Evolutionary conservation across 1,140 invertebrate species (phyloP).

Genomic region (Popillia japonica): DNA sequence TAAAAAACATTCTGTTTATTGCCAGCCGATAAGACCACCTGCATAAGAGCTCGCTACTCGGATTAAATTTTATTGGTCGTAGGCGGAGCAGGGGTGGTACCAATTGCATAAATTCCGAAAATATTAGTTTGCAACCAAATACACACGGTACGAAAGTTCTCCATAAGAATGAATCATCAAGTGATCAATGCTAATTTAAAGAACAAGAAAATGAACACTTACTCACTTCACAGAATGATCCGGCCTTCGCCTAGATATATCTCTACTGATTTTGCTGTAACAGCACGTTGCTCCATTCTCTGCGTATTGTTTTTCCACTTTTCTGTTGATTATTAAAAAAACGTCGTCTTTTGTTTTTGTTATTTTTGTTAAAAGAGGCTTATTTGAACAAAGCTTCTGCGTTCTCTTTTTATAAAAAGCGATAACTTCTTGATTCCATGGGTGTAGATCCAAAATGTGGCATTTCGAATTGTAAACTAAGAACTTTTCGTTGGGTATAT

Average conservation of each 20-base stretch:
- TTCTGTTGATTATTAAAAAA: conserved; percentile 49
- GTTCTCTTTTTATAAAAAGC: conserved; percentile 45
- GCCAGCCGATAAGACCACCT: no score
- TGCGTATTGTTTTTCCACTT: conserved; percentile 48
- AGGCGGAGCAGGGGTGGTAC: no score
- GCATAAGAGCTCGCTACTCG: no score
- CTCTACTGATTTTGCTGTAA: conserved; percentile 25
- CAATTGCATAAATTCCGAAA: no score
- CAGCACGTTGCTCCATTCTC: background rate
- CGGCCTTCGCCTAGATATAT: background rate
- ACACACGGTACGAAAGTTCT: no score
- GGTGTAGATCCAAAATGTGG: conserved; percentile 51
- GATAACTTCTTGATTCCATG: conserved; percentile 49
- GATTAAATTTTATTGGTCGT: no score
- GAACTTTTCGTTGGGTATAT: background rate
- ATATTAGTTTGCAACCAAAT: no score
- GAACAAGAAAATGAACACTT: conserved; percentile 36
- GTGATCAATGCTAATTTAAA: no score
- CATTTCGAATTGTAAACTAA: conserved; percentile 50
- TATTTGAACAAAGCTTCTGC: conserved; percentile 64
- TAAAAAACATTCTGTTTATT: no score
- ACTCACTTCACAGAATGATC: conserved; percentile 29
- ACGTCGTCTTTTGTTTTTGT: conserved; percentile 47
- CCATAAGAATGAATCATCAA: no score
- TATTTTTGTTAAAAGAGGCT: conserved; percentile 51